phyloP scores from a whole-genome alignment of 2,113 vertebrate genomes.

The Pleuronectes platessa region DNA sequence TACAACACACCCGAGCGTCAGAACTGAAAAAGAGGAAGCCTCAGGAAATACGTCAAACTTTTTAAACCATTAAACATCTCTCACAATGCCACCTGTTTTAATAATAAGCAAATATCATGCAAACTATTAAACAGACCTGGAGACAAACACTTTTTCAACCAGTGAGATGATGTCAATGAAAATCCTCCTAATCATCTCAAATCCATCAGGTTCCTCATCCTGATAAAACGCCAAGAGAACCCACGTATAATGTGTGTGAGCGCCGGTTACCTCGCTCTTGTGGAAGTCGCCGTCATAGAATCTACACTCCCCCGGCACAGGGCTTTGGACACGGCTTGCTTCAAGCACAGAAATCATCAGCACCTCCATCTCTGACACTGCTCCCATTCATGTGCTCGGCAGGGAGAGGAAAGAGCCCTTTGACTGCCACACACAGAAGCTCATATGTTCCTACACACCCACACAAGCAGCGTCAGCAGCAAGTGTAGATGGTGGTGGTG shows the following conservation, averaged over 20 bases:
- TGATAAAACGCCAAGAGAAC: slow-evolving; percentile 7
- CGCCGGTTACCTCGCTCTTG: slow-evolving; percentile 81
- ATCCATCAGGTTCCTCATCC: not conserved
- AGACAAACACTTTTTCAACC: not conserved
- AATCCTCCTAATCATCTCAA: not conserved
- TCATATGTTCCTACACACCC: slow-evolving; percentile 70
- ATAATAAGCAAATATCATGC: not conserved
- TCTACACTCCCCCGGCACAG: slow-evolving; percentile 75
- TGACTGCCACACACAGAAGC: slow-evolving; percentile 69
- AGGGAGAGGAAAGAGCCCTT: slow-evolving; percentile 62
- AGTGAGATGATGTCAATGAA: not conserved
- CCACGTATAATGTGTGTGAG: slow-evolving; percentile 30
- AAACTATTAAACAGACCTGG: not conserved
- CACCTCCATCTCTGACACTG: slow-evolving; percentile 77
- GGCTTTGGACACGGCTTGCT: slow-evolving; percentile 71
- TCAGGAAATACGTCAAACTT: not conserved
- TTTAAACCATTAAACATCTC: not conserved
- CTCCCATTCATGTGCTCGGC: slow-evolving; percentile 78
- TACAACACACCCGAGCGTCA: slow-evolving; percentile 19
- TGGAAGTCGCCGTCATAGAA: slow-evolving; percentile 77
- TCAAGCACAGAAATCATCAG: slow-evolving; percentile 80
- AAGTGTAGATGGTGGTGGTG: slow-evolving; percentile 44
- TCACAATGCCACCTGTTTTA: not conserved
- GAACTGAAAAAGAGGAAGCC: not conserved
- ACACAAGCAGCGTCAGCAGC: slow-evolving; percentile 70